Base-by-base conservation (phyloP, 2,888 invertebrate genomes). In the Choristoneura rosaceana region DNA sequence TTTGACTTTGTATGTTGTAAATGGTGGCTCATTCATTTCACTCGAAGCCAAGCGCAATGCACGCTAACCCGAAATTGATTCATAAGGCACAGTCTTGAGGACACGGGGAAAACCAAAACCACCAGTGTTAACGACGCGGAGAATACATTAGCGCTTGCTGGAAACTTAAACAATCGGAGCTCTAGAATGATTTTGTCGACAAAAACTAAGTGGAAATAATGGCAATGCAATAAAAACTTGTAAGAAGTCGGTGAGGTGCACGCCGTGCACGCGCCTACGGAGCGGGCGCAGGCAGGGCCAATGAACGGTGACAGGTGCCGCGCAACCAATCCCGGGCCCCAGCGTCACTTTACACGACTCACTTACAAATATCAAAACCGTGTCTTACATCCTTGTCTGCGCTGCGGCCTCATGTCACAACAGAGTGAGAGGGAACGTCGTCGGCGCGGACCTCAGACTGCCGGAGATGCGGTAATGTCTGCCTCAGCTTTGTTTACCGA, bases 281-380 rank as follows among this genome's bases (percentile, higher is more conserved):
- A 80, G 80, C 85, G 78, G 82, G 81, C 84, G 81, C 85, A 87
- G 89, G 89, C 43, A 43, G 43, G 43, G 91, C 91, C 90, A 91
- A 89, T 88, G 91, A 91, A 90, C 91, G 90, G 83, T 87, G 89
- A 89, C 91, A 90, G 89, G 89, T 91, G 89, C 86, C 84, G 83
- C 80, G 82, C 84, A 77, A 81, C 89, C 87, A 89, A 90, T 89
- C 86, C 83, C 79, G 79, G 81, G 78, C 81, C 84, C 81, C 82
- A 83, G 80, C 82, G 80, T 80, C 79, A 82, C 78, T 85, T 86
- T 84, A 87, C 84, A 81, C 87, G 82, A 84, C 85, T 85, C 78
- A 79, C 77, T 83, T 82, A 83, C 77, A 85, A 85, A 87, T 86
- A 84, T 84, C 82, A 74, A 84, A 86, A 86, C 88, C 82, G 82